Evolutionary conservation across 2,888 invertebrate genomes (phyloP).

Genomic region (Drosophila leonis): DNA sequence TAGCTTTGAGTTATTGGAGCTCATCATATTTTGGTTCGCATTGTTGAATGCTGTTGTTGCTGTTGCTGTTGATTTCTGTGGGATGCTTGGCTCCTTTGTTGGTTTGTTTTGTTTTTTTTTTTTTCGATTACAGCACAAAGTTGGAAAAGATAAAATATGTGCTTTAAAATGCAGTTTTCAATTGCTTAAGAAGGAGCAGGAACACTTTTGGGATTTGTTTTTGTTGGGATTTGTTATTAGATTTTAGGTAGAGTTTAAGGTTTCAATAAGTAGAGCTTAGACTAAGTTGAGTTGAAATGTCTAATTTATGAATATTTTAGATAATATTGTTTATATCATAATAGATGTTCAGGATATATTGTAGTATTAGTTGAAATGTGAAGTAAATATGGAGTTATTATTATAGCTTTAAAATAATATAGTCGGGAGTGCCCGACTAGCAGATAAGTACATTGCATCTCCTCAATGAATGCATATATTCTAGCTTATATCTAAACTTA

Average conservation of each 20-base stretch:
- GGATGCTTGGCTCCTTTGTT: slow-evolving; percentile 35
- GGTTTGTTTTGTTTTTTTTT: background rate
- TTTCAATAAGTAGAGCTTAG: background rate
- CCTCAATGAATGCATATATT: background rate
- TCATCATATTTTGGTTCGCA: background rate
- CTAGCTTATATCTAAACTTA: background rate
- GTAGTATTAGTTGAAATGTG: background rate
- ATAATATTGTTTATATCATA: background rate
- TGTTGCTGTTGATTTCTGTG: slow-evolving; percentile 7
- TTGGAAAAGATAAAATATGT: slow-evolving; percentile 25
- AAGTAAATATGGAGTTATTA: background rate
- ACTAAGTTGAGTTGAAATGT: background rate
- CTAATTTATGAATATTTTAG: background rate
- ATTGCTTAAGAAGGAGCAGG: background rate
- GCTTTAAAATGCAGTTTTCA: slow-evolving; percentile 9
- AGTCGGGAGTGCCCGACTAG: too few species aligned
- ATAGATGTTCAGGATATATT: too few species aligned
- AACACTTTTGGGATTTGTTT: background rate
- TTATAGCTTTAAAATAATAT: background rate
- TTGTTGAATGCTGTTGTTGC: background rate
- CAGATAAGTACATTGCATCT: too few species aligned
- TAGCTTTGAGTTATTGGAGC: slow-evolving; percentile 22
- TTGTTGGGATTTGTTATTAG: background rate
- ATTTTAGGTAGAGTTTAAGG: background rate
- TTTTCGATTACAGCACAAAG: background rate